A percentile compares a stretch with the other conserved stretches of the same genome.
phyloP scores from a whole-genome alignment of 2,797 vertebrate species.

The Fistularia tabacaria region DNA sequence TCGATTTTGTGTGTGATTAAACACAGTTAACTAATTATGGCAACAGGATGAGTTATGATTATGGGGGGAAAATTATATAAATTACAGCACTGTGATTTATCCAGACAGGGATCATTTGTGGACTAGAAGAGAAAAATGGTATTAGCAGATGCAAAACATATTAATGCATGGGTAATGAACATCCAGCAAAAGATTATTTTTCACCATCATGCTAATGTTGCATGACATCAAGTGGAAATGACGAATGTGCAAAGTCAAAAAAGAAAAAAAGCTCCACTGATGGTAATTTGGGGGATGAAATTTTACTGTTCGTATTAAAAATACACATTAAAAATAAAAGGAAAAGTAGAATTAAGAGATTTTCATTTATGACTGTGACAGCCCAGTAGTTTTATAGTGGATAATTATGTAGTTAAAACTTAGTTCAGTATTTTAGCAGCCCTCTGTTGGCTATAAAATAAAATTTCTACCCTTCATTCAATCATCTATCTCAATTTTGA shows the following conservation, averaged over 20 bases:
- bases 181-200: conserved; percentile 37
- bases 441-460: no score
- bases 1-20: conserved; percentile 73
- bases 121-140: conserved; percentile 29
- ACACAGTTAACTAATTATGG: conserved; percentile 66
- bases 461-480: no score
- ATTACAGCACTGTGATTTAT: conserved; percentile 60
- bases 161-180: conserved; percentile 59
- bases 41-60: conserved; percentile 65
- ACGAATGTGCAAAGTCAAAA: not conserved
- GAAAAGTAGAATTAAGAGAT: no score
- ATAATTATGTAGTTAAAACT: no score
- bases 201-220: conserved; percentile 53
- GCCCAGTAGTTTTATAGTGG: no score
- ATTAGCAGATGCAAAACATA: conserved; percentile 58
- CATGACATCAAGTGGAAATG: conserved; percentile 26
- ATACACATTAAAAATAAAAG: no score
- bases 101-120: conserved; percentile 46
- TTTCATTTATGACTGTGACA: no score
- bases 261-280: no score
- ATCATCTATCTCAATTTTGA: no score
- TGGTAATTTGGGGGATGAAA: no score
- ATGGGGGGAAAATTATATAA: conserved; percentile 52
- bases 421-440: no score
- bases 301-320: no score